Base-by-base conservation (phyloP, 2,113 vertebrate genomes). In the Choloepus hoffmanni region DNA sequence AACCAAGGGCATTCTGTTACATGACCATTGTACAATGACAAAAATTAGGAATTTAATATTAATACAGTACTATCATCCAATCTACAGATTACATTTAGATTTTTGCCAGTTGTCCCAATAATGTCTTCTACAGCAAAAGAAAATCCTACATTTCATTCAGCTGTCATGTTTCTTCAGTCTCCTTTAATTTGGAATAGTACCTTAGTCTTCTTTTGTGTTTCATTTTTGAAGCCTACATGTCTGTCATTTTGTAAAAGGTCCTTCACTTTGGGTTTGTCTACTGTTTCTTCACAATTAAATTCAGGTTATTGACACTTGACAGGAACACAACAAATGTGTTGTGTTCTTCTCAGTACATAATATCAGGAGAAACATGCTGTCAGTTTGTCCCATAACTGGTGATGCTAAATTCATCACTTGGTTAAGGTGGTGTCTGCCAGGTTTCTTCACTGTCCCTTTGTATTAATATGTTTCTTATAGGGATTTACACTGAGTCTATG, bases 1-100 rank as follows among this genome's bases (percentile, higher is more conserved):
- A 78, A 60, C 33, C 43, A 62, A 79, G 12, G 7, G 13, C 11
- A 28, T 58, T 85, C 28, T 83, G 15, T 78, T 65, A 58, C n/a
- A 82, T 87, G 76, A 83, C 28, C 16, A 74, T 12, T 74, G 58
- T n/a, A 13, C 13, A 76, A 55, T 3, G 3, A 43, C 58, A 62
- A 84, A 95, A 92, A 91, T 89, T 36, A 53, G 58, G 62, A 88
- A 96, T 83, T 74, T 87, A 84, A 92, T 53, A 63, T 85, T 68
- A 79, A 82, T 45, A 12, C 58, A 68, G 45, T 43, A 50, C 48
- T 9, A 48, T 85, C 33, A 65, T 73, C 50, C 28, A 89, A n/a
- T 43, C 21, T 58, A 70, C 4, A n/a, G n/a, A 40, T 10, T 70
- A 7, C 21, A 40, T 24, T 90, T 24, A 40, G 45, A 72, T 81